A percentile compares a stretch with the other conserved stretches of the same genome.
Conservation (phyloP, 2,797 vertebrate species). For the Botia almorhae region DNA sequence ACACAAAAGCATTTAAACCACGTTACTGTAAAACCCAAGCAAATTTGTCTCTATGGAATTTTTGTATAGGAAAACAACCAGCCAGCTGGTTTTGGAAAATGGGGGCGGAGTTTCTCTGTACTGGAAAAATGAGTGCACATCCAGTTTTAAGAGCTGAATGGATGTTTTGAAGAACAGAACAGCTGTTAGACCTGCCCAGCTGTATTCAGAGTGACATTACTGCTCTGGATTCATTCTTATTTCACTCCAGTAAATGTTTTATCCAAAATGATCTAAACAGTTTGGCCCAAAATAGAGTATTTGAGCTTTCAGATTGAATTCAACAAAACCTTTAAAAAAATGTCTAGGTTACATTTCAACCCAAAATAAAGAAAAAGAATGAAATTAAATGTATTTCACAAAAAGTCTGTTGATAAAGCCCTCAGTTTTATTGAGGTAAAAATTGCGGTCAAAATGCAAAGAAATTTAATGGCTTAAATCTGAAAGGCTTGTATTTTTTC, state of each 20-base stretch:
- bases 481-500: background rate
- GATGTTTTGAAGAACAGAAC: background rate
- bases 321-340: background rate
- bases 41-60: constrained; percentile 5
- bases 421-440: background rate
- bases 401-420: background rate
- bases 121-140: background rate
- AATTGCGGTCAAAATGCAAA: background rate
- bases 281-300: background rate
- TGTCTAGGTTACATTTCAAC: background rate
- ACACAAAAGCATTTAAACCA: constrained; percentile 9
- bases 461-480: background rate
- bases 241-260: background rate
- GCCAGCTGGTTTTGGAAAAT: constrained; percentile 65
- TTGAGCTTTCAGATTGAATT: background rate
- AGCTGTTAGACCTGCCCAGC: constrained; percentile 25
- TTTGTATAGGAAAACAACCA: constrained; percentile 57
- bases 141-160: too few species aligned
- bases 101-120: background rate
- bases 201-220: background rate
- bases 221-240: background rate
- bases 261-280: background rate
- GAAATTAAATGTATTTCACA: background rate
- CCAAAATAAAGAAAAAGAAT: background rate
- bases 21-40: constrained; percentile 50